phyloP scores from a whole-genome alignment of 2,113 vertebrate species.

The Canis aureus region DNA sequence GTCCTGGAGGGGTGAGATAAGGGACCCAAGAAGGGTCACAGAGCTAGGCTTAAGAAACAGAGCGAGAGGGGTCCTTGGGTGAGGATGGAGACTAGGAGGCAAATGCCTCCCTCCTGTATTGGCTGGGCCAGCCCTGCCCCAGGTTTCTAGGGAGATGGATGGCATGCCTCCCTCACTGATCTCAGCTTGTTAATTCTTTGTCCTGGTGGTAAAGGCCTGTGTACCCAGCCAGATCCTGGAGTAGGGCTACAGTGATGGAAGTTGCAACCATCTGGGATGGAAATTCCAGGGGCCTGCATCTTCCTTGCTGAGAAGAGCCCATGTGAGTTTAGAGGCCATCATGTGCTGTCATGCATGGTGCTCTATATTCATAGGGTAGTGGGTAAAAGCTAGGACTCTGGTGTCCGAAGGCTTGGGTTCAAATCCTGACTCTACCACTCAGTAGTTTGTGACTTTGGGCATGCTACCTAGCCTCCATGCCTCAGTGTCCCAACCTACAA shows the following conservation, averaged over 20 bases:
- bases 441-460: not conserved
- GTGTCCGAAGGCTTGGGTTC: not conserved
- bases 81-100: not conserved
- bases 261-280: not conserved
- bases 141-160: not conserved
- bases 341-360: accelerated
- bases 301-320: not conserved
- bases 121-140: not conserved
- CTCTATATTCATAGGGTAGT: not conserved
- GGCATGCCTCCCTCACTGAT: accelerated
- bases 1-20: accelerated
- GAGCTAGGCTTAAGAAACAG: not conserved
- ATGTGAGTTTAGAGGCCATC: not conserved
- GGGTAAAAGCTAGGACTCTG: not conserved
- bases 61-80: not conserved
- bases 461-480: not conserved
- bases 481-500: not conserved
- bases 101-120: not conserved
- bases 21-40: not conserved
- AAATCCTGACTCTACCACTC: not conserved
- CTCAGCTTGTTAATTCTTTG: not conserved
- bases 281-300: not conserved
- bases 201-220: not conserved
- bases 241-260: not conserved
- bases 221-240: not conserved